Base-by-base conservation (phyloP, 2,113 vertebrate genomes). In the Puntigrus tetrazona region DNA sequence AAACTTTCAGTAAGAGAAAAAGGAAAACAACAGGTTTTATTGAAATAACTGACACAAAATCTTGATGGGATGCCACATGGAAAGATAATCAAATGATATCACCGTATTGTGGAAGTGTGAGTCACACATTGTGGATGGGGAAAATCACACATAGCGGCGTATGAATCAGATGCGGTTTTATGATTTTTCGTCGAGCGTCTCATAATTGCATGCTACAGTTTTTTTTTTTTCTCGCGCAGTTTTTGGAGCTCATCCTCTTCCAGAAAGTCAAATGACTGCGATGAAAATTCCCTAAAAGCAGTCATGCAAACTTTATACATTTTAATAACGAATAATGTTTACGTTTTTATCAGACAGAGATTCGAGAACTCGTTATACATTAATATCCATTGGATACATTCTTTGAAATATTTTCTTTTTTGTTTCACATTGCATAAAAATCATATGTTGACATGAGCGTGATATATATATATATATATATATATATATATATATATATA, bases 81-180 rank as follows among this genome's bases (percentile, higher is more conserved):
- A 61, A 79, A 79, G 10, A 45, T 45, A 63, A 63, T 63, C 20
- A 79, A 63, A 79, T 45, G 22, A 79, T 59, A 78, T 57, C 52
- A 57, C 45, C 16, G 1, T 45, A 74, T 14, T 74, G 72, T 47
- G 41, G 72, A 13, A 75, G 25, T 29, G 25, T 4, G 13, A 50
- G 73, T 75, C 73, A 29, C 41, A 18, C 47, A 18, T 45, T 74
- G 38, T 25, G 22, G 38, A 43, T 72, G 7, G 25, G 36, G 36
- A 36, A 31, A 69, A 34, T 69, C 69, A 72, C 69, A 72, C 4
- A 14, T 72, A 18, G 72, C 18, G 25, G 43, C 50, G 25, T 20
- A 16, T 75, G 73, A 75, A 75, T 50, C 25, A 75, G 25, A 47
- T 29, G 45, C 7, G 45, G 45, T 47, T 75, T 27, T 2, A 20